phyloP scores from a whole-genome alignment of 2,113 vertebrate genomes.

The Ceyx cyanopectus region DNA sequence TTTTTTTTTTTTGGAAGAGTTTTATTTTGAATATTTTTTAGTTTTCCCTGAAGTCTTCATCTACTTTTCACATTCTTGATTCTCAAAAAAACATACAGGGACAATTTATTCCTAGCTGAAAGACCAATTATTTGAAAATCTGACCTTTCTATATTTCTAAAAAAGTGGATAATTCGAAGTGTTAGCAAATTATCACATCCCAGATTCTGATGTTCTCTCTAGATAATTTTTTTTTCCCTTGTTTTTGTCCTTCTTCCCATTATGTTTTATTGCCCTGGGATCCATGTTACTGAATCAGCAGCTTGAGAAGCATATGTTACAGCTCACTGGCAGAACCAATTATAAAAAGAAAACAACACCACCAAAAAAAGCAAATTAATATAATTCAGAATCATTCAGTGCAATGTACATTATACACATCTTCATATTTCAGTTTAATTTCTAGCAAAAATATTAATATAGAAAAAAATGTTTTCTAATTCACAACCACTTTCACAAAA shows the following conservation, averaged over 20 bases:
- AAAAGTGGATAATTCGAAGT: neutral
- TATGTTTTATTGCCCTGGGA: slow-evolving; percentile 37
- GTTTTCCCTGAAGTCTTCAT: neutral
- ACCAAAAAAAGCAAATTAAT: neutral
- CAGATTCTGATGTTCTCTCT: neutral
- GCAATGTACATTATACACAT: slow-evolving; percentile 25
- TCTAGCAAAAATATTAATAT: neutral
- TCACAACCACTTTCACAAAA: slow-evolving; percentile 8
- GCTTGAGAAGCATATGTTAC: slow-evolving; percentile 43
- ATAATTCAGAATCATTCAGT: slow-evolving; percentile 39
- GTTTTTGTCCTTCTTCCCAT: neutral
- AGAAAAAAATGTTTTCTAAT: neutral
- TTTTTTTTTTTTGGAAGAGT: neutral
- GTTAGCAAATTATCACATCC: neutral
- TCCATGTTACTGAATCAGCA: slow-evolving; percentile 30
- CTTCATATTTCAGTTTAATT: slow-evolving; percentile 55
- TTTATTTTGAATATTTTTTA: neutral
- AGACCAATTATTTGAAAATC: neutral
- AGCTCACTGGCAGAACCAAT: slow-evolving; percentile 40
- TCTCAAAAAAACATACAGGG: neutral
- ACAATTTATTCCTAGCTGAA: neutral
- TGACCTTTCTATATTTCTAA: neutral
- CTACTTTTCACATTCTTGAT: neutral
- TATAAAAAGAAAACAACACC: slow-evolving; percentile 25
- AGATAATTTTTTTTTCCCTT: neutral